Percentiles rank a stretch among this genome's conserved stretches.
These are phyloP conservation scores for Pangasius mekongensis DNA, from an alignment of 2,797 vertebrate species.

Conservation along the genomic window DNA sequence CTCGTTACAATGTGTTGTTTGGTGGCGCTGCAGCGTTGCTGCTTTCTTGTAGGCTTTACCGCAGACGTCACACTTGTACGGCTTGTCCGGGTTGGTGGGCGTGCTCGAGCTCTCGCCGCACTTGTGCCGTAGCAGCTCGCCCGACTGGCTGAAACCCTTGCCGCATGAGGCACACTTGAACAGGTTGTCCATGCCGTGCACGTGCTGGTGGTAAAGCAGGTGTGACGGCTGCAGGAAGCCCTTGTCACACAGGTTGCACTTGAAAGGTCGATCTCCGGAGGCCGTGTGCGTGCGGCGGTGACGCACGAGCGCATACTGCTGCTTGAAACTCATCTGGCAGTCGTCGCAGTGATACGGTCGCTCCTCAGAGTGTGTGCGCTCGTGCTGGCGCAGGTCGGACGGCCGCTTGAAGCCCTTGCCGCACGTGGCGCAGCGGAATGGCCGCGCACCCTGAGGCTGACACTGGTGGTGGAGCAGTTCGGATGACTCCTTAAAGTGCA, in stretches of 20 bases:
- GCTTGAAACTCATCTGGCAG: slow-evolving; percentile 99
- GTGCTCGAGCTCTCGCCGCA: slow-evolving; percentile 79
- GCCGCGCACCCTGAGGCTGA: slow-evolving; percentile 91
- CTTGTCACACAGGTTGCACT: slow-evolving; percentile 96
- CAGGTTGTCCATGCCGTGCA: slow-evolving; percentile 94
- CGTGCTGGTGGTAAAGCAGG: slow-evolving; percentile 95
- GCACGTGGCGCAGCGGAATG: slow-evolving; percentile 91
- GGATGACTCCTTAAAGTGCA: slow-evolving; percentile 96
- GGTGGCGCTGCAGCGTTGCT: slow-evolving; percentile 94
- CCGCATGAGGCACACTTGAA: slow-evolving; percentile 98
- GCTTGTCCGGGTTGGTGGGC: slow-evolving; percentile 82
- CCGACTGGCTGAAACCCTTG: slow-evolving; percentile 96
- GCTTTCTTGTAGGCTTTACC: slow-evolving; percentile 96
- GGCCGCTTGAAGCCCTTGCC: slow-evolving; percentile 96
- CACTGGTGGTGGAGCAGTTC: slow-evolving; percentile 98
- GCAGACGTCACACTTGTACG: slow-evolving; percentile 93
- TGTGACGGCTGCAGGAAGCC: slow-evolving; percentile 95
- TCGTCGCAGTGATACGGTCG: slow-evolving; percentile 99
- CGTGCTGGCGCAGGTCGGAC: slow-evolving; percentile 94
- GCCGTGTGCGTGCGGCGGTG: slow-evolving; percentile 93
- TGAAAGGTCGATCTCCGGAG: slow-evolving; percentile 86
- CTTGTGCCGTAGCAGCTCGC: slow-evolving; percentile 93
- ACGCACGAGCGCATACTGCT: slow-evolving; percentile 92
- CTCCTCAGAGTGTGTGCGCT: slow-evolving; percentile 95
- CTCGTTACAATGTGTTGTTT: slow-evolving; percentile 91